Evolutionary conservation across 2,797 vertebrate species (phyloP).

Genomic region (Pempheris klunzingeri): DNA sequence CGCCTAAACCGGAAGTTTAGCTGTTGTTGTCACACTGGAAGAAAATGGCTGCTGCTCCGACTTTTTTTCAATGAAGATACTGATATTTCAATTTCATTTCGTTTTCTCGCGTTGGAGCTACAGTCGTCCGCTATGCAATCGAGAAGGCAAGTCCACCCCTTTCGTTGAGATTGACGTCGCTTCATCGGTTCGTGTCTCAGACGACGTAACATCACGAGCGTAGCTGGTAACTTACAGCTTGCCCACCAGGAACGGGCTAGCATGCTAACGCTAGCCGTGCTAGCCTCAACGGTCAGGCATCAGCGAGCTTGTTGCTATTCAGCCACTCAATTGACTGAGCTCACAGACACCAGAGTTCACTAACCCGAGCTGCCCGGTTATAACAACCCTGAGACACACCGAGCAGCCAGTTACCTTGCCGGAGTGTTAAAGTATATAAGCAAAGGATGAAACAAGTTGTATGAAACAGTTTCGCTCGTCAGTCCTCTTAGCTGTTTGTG

Average conservation of each 20-base stretch:
- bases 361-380: neutral
- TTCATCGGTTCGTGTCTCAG: slow-evolving; percentile 33
- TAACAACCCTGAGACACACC: neutral
- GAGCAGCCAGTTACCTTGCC: neutral
- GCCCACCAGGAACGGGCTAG: slow-evolving; percentile 71
- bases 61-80: slow-evolving; percentile 89
- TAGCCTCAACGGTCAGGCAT: slow-evolving; percentile 75
- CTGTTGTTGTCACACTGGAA: slow-evolving; percentile 91
- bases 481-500: slow-evolving; percentile 50
- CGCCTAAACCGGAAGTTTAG: slow-evolving; percentile 86
- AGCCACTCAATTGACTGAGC: slow-evolving; percentile 50
- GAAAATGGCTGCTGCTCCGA: slow-evolving; percentile 89
- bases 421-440: neutral
- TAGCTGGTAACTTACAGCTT: slow-evolving; percentile 76
- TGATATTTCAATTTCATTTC: slow-evolving; percentile 83
- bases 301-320: slow-evolving; percentile 79
- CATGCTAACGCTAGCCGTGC: slow-evolving; percentile 75
- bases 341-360: slow-evolving; percentile 26
- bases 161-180: slow-evolving; percentile 43
- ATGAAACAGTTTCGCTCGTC: slow-evolving; percentile 50
- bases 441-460: slow-evolving; percentile 46
- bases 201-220: slow-evolving; percentile 50
- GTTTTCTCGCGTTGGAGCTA: slow-evolving; percentile 75
- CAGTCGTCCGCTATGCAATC: slow-evolving; percentile 81
- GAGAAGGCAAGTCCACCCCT: slow-evolving; percentile 79